Base-by-base conservation (phyloP, 2,888 invertebrate species). In the Cordylochernes scorpioides region DNA sequence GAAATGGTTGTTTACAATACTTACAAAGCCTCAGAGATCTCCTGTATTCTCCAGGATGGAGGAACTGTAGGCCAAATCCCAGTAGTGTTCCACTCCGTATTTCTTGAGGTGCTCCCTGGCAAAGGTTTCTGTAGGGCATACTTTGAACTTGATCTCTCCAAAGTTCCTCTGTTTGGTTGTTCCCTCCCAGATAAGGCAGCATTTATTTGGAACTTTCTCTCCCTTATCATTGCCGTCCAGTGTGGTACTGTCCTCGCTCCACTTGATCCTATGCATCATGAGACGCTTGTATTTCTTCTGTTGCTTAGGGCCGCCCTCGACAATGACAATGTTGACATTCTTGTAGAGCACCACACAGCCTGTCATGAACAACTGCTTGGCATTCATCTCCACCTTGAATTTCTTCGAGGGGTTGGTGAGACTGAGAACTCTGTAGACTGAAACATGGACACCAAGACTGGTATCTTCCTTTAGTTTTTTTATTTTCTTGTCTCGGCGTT, bases 331-430 rank as follows among this genome's bases (percentile, higher is more conserved):
- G 53, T 91, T 94, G 53, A 94, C 86, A 44, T 91, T 88, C 5
- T 82, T 71, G 50, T 84, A 88, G 40, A 94, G 58, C 38, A 88
- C 66, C 1, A 94, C 82, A 39, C 72, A 68, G 0, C 97, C 97
- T 0, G 88, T 86, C 74, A 97, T 77, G 49, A 73, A 80, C 27
- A 94, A 59, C 50, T 97, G 97, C 38, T 78, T 77, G 0, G 86
- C 82, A 54, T 97, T 97, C 24, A 82, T 78, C 53, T 97, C 94
- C 27, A 97, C 74, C 57, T 97, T 94, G 55, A 84, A 94, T 54
- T 88, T 88, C 48, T 88, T 86, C 1, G 82, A 69, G 1, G 78
- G 77, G 47, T 82, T 71, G 42, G 73, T 71, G 9, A 88, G 58
- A 45, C 84, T 82, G 28, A 69, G 64, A 27, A 94, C 70, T 49